Base-by-base conservation (phyloP, 2,888 invertebrate genomes). In the Drosophila emarginata region DNA sequence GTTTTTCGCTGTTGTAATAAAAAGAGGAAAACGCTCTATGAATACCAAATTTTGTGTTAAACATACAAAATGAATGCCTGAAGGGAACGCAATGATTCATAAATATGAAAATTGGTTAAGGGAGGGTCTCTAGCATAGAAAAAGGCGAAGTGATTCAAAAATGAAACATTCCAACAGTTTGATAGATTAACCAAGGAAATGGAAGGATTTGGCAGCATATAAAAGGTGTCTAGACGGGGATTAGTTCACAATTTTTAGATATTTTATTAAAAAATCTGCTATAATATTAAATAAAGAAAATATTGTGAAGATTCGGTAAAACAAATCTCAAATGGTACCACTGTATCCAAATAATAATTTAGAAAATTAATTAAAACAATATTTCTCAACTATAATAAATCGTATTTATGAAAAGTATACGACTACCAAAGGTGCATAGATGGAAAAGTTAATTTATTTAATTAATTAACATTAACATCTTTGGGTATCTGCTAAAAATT, bases 31-130 rank as follows among this genome's bases (percentile, higher is more conserved):
- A 45, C 45, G 45, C 45, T 45, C 45, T 45, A 45, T 45, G 45
- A 45, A 45, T 45, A 45, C 45, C 15, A 45, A 45, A 45, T 45
- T 45, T 45, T 15, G 40, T 45, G 11, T 11, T 45, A 2, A 45
- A 45, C 18, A 3, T 45, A 45, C 40, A 45, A 45, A 18, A 18
- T 45, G 45, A 21, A 45, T 12, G 45, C 45, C 45, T 45, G 11
- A 21, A 45, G 45, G 45, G 45, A 45, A 45, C 18, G 45, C 45
- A 45, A 45, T 45, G 45, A 45, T 45, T 45, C 45, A 45, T 45
- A 45, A 45, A 45, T 45, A 45, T 45, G 45, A 45, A 45, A 45
- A 45, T 45, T 45, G 45, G 45, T 45, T 45, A 45, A 45, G 45
- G 45, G 21, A 11, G 45, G 4, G 11, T 6, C 40, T 9, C 18